Base-by-base conservation (phyloP, 2,797 vertebrate species). In the Salarias fasciatus region DNA sequence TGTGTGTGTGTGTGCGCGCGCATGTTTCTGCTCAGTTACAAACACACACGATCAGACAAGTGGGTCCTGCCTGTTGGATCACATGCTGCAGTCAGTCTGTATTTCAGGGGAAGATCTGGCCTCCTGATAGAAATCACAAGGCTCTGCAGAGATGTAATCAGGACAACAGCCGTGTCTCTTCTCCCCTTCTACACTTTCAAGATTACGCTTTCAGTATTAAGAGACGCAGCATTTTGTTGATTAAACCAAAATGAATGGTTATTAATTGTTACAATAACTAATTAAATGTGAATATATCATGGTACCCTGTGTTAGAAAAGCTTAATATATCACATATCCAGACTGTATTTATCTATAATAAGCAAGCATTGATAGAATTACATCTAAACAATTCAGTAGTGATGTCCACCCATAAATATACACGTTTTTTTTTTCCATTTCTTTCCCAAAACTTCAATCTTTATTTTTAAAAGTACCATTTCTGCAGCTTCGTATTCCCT, bases 81-180 rank as follows among this genome's bases (percentile, higher is more conserved):
- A 86, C 62, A 80, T 82, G 69, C 52, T 81, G 47, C 55, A 66
- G 66, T 73, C 53, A 18, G 67, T 60, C 62, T 63, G 45, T 49
- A 46, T 65, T 84, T 84, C 73, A 75, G 77, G 57, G 76, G 77
- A 80, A 77, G 72, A 55, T 68, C 42, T 73, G 72, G 76, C 71
- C 69, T 72, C 59, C 85, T 89, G 89, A 91, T 90, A 31, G 53
- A 67, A 85, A 87, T 90, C 86, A 83, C 72, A 76, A 87, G 87
- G 65, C 52, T 70, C 59, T 52, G 33, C 69, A 71, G 41, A 29
- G 49, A 77, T 70, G 68, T 62, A 77, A 59, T 83, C 74, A 53
- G 61, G 67, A 15, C 5, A 8, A 28, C 31, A 40, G 43, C 6
- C 6, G 11, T 44, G 40, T 41, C 13, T 8, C 47, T 38, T 43